Base-by-base conservation (phyloP, 2,888 invertebrate species). In the Oeneis ivallda region DNA sequence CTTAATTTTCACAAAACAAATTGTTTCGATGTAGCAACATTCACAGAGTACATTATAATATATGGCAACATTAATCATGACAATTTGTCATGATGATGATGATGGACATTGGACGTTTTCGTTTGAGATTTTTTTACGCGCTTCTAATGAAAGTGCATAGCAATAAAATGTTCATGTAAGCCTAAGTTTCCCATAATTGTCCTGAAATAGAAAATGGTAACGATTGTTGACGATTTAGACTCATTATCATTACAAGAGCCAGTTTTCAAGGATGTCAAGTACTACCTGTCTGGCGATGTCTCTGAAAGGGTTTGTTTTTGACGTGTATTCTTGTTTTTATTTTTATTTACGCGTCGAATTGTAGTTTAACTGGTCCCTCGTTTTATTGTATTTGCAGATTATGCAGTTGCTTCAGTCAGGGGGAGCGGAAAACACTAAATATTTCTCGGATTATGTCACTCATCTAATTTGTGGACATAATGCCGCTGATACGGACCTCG, bases 401-500 rank as follows among this genome's bases (percentile, higher is more conserved):
- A 89, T 95, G 80, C 93, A 94, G 77, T 89, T 97, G 75, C 92
- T 98, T 68, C 96, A 95, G 87, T 94, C 94, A 82, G 97, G 97
- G 71, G 98, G 98, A 62, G 98, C 96, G 26, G 97, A 97, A 83
- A 94, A 95, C 74, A 95, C 96, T 72, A 95, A 95, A 76, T 98
- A 97, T 90, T 95, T 98, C 76, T 96, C 97, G 70, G 97, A 98
- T 88, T 96, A 96, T 89, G 96, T 98, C 73, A 98, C 98, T 52
- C 98, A 98, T 93, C 93, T 98, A 76, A 96, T 99, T 80, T 97
- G 97, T 76, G 98, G 96, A 34, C 92, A 94, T 74, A 96, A 97
- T 89, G 95, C 95, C 66, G 94, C 96, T 76, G 97, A 97, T 83
- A 95, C 94, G 79, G 98, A 98, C 84, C 93, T 98, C 75, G 94